Percentiles rank a stretch among this genome's conserved stretches.
Conservation (phyloP, 2,113 vertebrate species). For the Anolis carolinensis region DNA sequence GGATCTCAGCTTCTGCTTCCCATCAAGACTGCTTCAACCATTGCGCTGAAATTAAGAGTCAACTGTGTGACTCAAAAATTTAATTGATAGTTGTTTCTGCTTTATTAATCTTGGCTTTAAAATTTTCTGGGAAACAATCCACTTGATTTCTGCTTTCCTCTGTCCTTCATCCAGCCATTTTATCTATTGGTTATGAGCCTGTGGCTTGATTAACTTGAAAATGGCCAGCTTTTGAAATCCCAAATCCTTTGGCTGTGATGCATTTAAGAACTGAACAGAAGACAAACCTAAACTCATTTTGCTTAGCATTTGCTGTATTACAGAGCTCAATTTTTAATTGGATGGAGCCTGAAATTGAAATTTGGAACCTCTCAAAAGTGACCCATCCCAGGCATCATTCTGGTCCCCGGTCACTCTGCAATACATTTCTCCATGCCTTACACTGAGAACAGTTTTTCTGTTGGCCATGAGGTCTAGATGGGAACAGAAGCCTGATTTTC, state of each 20-base stretch:
- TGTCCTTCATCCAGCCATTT: background rate
- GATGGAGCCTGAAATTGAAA: background rate
- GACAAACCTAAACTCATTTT: background rate
- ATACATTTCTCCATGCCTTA: background rate
- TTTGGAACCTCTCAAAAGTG: background rate
- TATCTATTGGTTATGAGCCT: background rate
- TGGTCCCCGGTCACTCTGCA: background rate
- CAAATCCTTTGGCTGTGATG: background rate
- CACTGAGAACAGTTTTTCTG: too few relatives aligned
- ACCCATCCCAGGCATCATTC: background rate
- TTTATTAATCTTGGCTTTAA: background rate
- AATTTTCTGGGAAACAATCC: background rate
- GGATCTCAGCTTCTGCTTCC: slow-evolving; percentile 40
- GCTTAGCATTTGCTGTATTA: background rate
- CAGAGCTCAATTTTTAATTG: background rate
- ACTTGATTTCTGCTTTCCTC: background rate
- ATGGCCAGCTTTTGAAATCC: background rate
- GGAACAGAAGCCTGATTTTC: slow-evolving; percentile 58
- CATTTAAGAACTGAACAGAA: background rate
- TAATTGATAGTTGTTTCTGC: background rate
- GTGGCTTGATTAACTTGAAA: background rate
- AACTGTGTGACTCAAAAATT: background rate
- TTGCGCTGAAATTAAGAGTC: background rate
- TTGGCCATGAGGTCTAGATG: background rate
- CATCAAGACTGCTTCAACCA: background rate